Evolutionary conservation across 2,888 invertebrate species (phyloP).

Genomic region (Scaptomyza flava): DNA sequence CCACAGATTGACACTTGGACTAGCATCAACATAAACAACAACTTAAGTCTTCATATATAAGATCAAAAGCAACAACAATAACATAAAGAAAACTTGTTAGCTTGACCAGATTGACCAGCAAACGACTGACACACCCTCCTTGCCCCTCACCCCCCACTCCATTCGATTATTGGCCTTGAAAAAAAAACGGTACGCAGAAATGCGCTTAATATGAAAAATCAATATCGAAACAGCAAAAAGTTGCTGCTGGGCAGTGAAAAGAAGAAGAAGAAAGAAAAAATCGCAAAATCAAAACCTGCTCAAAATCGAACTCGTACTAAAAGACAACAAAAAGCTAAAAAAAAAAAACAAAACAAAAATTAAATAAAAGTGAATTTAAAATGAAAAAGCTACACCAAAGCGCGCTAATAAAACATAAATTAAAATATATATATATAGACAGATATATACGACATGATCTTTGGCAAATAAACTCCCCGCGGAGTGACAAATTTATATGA

Average conservation of each 20-base stretch:
- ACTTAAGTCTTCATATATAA: slow-evolving; percentile 68
- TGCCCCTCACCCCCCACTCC: slow-evolving; percentile 3
- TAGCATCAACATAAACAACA: slow-evolving; percentile 16
- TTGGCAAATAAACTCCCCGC: slow-evolving; percentile 34
- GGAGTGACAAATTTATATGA: slow-evolving; percentile 20
- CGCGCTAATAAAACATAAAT: slow-evolving; percentile 57
- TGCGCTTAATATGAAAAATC: slow-evolving; percentile 81
- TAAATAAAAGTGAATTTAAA: slow-evolving; percentile 43
- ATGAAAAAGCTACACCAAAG: slow-evolving; percentile 53
- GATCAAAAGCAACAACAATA: slow-evolving; percentile 43
- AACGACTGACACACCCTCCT: not conserved
- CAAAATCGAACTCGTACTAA: slow-evolving; percentile 52
- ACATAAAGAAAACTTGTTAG: slow-evolving; percentile 62
- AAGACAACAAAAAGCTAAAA: not conserved
- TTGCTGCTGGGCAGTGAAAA: slow-evolving; percentile 30
- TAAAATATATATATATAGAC: slow-evolving; percentile 23
- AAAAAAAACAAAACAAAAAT: not conserved
- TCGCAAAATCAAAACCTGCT: slow-evolving; percentile 59
- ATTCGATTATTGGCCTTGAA: slow-evolving; percentile 70
- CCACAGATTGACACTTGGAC: slow-evolving; percentile 63
- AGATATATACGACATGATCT: slow-evolving; percentile 16
- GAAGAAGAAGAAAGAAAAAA: slow-evolving; percentile 41
- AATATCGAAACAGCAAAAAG: slow-evolving; percentile 58
- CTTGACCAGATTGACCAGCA: slow-evolving; percentile 59
- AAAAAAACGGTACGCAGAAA: slow-evolving; percentile 77